A percentile compares a stretch with the other conserved stretches of the same genome.
Evolutionary conservation across 2,797 vertebrate genomes (phyloP).

Genomic region (Florisuga fusca): DNA sequence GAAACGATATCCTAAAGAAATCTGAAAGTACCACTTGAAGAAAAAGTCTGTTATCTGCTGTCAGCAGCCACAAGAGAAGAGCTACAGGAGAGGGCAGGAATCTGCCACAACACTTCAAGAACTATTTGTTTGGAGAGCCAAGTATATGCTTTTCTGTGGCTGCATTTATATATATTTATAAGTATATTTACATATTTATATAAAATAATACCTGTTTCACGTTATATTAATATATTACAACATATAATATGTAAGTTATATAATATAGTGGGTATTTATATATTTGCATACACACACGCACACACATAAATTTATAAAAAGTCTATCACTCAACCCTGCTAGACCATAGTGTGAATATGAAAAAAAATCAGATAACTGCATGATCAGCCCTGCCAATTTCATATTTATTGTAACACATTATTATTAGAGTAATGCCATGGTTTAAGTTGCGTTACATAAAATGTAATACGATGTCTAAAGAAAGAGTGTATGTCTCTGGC

Average conservation of each 20-base stretch:
- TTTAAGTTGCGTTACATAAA: neutral
- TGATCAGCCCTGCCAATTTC: neutral
- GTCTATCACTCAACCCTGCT: neutral
- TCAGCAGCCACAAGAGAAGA: neutral
- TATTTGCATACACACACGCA: neutral
- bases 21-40: neutral
- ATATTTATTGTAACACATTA: neutral
- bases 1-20: neutral
- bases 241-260: too few relatives aligned
- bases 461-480: neutral
- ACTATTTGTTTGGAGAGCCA: conserved; percentile 28
- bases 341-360: neutral
- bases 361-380: neutral
- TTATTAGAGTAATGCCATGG: neutral
- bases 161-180: neutral
- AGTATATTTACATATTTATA: too few relatives aligned
- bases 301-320: neutral
- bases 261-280: neutral
- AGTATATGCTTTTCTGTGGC: neutral
- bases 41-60: neutral
- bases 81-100: neutral
- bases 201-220: too few relatives aligned
- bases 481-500: neutral
- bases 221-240: too few relatives aligned
- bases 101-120: neutral